Percentiles rank a stretch among this genome's conserved stretches.
Evolutionary conservation across 2,113 vertebrate species (phyloP).

Genomic region (Aegotheles bennettii): DNA sequence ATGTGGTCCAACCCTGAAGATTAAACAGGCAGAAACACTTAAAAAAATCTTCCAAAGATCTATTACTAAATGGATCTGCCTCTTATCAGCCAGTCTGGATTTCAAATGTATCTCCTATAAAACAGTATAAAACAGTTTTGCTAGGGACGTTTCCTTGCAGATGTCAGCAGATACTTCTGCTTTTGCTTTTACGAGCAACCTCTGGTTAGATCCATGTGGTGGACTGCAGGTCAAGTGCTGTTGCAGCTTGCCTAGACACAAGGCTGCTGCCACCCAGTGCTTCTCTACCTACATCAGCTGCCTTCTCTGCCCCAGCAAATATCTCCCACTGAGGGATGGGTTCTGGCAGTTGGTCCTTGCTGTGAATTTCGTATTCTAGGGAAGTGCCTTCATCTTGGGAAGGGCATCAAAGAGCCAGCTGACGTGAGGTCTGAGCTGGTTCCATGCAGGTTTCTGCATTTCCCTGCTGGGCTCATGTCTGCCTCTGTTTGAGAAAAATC

Average conservation of each 20-base stretch:
- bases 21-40: neutral
- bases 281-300: neutral
- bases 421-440: neutral
- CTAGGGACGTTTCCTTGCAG: neutral
- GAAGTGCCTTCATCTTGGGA: neutral
- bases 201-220: neutral
- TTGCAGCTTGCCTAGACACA: neutral
- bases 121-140: too few species aligned
- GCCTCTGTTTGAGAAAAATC: neutral
- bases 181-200: too few species aligned
- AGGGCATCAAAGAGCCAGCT: neutral
- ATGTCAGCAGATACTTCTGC: neutral
- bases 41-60: neutral
- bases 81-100: neutral
- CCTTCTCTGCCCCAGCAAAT: neutral
- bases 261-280: neutral
- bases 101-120: neutral
- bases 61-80: neutral
- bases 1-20: neutral
- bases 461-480: neutral
- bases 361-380: neutral
- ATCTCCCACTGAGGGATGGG: neutral
- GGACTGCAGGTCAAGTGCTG: neutral
- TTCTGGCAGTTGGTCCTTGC: neutral
- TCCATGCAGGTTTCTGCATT: neutral